Conservation (phyloP, 2,888 invertebrate species). For the Ceriagrion tenellum region DNA sequence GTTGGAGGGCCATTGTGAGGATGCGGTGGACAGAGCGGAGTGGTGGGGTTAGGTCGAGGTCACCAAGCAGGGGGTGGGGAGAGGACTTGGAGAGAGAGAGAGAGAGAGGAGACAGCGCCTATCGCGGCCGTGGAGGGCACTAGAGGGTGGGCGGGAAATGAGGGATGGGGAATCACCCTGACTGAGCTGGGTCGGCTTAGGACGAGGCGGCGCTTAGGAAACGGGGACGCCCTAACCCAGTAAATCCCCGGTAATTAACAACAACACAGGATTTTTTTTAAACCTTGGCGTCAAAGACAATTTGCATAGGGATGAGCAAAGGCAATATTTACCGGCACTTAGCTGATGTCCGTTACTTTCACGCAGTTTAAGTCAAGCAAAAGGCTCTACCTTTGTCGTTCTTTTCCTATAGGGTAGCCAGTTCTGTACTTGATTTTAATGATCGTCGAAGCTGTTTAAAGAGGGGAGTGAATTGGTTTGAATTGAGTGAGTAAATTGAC, state of each 20-base stretch:
- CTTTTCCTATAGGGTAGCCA: not conserved
- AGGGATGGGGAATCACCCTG: not conserved
- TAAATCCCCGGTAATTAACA: constrained; percentile 9
- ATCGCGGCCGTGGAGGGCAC: not conserved
- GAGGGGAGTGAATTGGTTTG: not conserved
- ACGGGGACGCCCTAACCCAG: not conserved
- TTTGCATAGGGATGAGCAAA: not conserved
- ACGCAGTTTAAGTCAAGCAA: not conserved
- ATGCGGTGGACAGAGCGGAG: not conserved
- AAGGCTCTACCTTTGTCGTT: not conserved
- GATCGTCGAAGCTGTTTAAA: not conserved
- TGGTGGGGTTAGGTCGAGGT: not conserved
- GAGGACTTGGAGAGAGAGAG: not conserved
- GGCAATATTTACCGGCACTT: not conserved
- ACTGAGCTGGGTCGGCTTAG: constrained; percentile 12
- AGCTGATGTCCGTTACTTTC: not conserved
- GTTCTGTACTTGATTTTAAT: not conserved
- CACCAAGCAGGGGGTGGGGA: not conserved
- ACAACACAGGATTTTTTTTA: not conserved
- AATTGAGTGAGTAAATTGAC: not conserved
- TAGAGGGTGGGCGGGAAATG: not conserved
- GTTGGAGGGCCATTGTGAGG: not conserved
- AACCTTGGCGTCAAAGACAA: not conserved
- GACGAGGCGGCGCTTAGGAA: not conserved
- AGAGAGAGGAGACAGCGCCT: not conserved